Evolutionary conservation across 2,888 invertebrate species (phyloP).

Genomic region (Drosophila mercatorum): DNA sequence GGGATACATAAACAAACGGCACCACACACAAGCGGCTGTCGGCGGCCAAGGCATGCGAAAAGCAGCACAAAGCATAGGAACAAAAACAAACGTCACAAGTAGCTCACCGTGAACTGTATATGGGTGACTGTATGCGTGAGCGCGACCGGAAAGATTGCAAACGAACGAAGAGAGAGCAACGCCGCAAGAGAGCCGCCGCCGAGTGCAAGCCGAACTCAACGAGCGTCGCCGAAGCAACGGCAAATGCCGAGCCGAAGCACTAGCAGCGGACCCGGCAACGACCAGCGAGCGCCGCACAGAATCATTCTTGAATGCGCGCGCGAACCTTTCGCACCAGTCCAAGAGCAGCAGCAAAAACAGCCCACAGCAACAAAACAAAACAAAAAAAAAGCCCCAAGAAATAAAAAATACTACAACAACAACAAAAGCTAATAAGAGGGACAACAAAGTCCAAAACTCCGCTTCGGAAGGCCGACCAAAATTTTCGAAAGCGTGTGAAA

Average conservation of each 20-base stretch:
- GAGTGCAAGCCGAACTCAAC: slow-evolving; percentile 39
- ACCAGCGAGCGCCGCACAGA: slow-evolving; percentile 73
- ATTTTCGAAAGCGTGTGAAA: slow-evolving; percentile 43
- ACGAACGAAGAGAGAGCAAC: slow-evolving; percentile 55
- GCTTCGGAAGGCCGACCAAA: slow-evolving; percentile 17
- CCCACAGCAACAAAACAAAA: slow-evolving; percentile 21
- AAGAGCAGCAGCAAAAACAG: slow-evolving; percentile 32
- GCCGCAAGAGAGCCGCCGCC: slow-evolving; percentile 24
- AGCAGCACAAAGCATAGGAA: slow-evolving; percentile 75
- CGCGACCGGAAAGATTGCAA: slow-evolving; percentile 61
- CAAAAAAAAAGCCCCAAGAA: slow-evolving; percentile 13
- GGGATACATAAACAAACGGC: slow-evolving; percentile 71
- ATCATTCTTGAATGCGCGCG: slow-evolving; percentile 85
- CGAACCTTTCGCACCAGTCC: slow-evolving; percentile 80
- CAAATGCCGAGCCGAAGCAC: slow-evolving; percentile 34
- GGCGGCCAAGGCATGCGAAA: slow-evolving; percentile 70
- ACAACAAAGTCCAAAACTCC: slow-evolving; percentile 29
- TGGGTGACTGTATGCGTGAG: slow-evolving; percentile 23
- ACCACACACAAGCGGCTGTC: slow-evolving; percentile 21
- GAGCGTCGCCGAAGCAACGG: slow-evolving; percentile 32
- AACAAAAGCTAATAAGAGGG: background rate
- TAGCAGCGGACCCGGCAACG: slow-evolving; percentile 58
- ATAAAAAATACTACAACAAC: background rate
- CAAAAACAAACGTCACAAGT: slow-evolving; percentile 73
- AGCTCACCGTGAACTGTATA: slow-evolving; percentile 12